Base-by-base conservation (phyloP, 53 echinoderm and acorn worm species). In the Patiria pectinifera region DNA sequence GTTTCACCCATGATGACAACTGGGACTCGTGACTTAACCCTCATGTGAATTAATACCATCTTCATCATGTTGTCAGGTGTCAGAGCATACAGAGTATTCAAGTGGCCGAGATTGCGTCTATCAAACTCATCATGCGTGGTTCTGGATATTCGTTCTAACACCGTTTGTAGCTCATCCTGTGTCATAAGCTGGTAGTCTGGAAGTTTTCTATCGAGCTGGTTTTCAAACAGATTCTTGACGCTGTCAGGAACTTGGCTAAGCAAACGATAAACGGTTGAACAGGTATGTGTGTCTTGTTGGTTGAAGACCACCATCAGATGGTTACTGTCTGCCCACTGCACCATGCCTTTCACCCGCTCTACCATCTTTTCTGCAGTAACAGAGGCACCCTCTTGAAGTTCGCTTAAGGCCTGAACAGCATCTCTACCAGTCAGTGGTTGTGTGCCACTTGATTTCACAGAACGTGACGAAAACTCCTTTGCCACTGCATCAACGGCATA, bases 1-100 rank as follows among this genome's bases (percentile, higher is more conserved):
- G 93, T 93, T 69, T 93, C 93, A 83, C 93, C 93, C 93, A 93
- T 93, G 63, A 93, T 83, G 71, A 93, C 82, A 59, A 93, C 89
- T 15, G 93, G 93, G 15, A 89, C 71, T 8, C 84, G 82, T 58
- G 89, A 71, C 63, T 89, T 93, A 26, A 93, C 71, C 47, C 89
- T 24, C 89, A 93, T 89, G 76, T 93, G 83, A 89, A 93, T 89
- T 45, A 93, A 75, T 24, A 93, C 84, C 93, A 93, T 93, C 47
- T 93, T 93, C 93, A 93, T 75, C 61, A 93, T 43, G 81, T 93
- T 93, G 78, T 93, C 93, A 19, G 93, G 93, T 13, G 93, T 93
- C 24, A 93, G 89, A 45, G 93, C 93, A 63, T 93, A 93, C 23
- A 48, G 82, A 24, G 53, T 88, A 19, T 61, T 45, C 78, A 93